phyloP scores from a whole-genome alignment of 2,888 invertebrate genomes.

The Rotaria macrura region DNA sequence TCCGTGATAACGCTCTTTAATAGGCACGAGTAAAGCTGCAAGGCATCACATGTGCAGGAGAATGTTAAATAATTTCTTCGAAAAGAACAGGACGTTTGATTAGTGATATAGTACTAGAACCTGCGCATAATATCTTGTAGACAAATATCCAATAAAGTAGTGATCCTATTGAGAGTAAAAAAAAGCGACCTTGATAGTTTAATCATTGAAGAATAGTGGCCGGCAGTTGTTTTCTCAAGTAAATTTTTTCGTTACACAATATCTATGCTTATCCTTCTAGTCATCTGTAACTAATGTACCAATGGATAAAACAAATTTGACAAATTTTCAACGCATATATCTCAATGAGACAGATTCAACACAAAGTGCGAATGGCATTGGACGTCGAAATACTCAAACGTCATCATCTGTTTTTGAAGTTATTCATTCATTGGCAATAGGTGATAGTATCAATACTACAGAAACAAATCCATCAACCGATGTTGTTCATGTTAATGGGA shows the following conservation, averaged over 20 bases:
- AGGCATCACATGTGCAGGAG: too few relatives aligned
- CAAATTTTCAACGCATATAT: not conserved
- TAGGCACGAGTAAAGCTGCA: too few relatives aligned
- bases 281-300: not conserved
- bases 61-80: too few relatives aligned
- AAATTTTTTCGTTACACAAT: too few relatives aligned
- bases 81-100: too few relatives aligned
- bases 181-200: too few relatives aligned
- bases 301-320: conserved; percentile 9
- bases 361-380: not conserved
- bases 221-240: not conserved
- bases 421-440: not conserved
- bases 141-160: too few relatives aligned
- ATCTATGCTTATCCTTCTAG: not conserved
- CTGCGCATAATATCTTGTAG: too few relatives aligned
- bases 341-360: not conserved
- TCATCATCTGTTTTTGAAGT: not conserved
- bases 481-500: not conserved
- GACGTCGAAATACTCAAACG: not conserved
- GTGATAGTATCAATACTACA: not conserved
- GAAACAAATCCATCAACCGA: not conserved
- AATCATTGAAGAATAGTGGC: too few relatives aligned
- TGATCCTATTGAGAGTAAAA: too few relatives aligned
- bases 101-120: too few relatives aligned
- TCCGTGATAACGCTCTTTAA: too few relatives aligned